Evolutionary conservation across 2,888 invertebrate genomes (phyloP).

Genomic region (Macrophya alboannulata): DNA sequence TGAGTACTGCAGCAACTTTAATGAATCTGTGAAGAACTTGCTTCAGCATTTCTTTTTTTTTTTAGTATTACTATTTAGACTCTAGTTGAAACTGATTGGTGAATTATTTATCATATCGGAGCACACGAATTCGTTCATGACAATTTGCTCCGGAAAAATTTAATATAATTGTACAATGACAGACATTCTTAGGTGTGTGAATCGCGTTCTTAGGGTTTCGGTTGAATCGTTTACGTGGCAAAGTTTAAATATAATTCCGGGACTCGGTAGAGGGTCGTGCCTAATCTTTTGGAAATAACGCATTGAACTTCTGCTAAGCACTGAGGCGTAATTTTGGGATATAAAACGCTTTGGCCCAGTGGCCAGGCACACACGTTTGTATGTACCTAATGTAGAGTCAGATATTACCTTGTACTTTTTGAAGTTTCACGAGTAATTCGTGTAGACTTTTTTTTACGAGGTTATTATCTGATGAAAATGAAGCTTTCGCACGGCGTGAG

Average conservation of each 20-base stretch:
- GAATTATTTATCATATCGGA: neutral
- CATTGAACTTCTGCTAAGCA: slow-evolving; percentile 53
- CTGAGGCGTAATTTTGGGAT: slow-evolving; percentile 48
- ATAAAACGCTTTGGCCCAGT: neutral
- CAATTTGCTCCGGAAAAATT: neutral
- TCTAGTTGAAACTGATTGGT: neutral
- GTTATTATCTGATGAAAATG: neutral
- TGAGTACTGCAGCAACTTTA: neutral
- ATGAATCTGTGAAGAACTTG: neutral
- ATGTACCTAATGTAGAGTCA: neutral
- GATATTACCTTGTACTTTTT: slow-evolving; percentile 19
- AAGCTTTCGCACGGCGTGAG: neutral
- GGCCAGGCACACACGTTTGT: neutral
- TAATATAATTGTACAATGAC: neutral
- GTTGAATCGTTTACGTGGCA: slow-evolving; percentile 45
- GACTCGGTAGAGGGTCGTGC: slow-evolving; percentile 28
- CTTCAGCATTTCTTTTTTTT: neutral
- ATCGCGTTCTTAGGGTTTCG: slow-evolving; percentile 16
- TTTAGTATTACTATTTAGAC: neutral
- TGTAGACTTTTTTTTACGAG: neutral
- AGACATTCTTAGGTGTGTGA: slow-evolving; percentile 25
- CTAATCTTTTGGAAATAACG: slow-evolving; percentile 53
- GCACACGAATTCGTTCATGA: neutral
- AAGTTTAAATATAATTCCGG: slow-evolving; percentile 48
- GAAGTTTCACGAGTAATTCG: slow-evolving; percentile 1